Conservation (phyloP, 2,113 vertebrate species). For the Catagonus wagneri region DNA sequence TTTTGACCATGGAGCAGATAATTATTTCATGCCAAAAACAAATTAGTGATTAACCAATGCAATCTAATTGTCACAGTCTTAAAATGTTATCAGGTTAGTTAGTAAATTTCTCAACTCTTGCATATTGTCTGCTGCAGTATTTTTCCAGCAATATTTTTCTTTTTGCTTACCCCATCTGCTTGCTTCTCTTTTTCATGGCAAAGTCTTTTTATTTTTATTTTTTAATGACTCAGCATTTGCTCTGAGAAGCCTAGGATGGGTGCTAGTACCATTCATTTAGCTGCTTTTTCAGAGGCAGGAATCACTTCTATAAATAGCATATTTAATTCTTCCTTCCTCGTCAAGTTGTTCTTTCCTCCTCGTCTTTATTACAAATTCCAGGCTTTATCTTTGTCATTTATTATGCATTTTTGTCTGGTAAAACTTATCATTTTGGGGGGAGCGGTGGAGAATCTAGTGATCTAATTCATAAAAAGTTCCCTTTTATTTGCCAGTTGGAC, state of each 20-base stretch:
- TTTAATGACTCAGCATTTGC: background rate
- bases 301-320: background rate
- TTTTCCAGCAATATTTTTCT: background rate
- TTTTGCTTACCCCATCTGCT: background rate
- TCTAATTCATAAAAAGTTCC: background rate
- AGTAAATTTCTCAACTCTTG: background rate
- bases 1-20: background rate
- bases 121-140: background rate
- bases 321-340: constrained; percentile 10
- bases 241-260: background rate
- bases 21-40: background rate
- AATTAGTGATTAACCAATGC: background rate
- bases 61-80: background rate
- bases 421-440: constrained; percentile 6
- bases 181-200: background rate
- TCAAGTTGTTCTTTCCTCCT: background rate
- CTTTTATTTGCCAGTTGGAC: background rate
- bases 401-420: background rate
- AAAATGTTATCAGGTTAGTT: background rate
- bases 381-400: background rate
- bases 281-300: background rate
- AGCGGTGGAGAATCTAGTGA: background rate
- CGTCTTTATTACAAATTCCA: background rate
- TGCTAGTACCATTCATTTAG: background rate
- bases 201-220: background rate